Base-by-base conservation (phyloP, 2,113 vertebrate species). In the Balaeniceps rex region DNA sequence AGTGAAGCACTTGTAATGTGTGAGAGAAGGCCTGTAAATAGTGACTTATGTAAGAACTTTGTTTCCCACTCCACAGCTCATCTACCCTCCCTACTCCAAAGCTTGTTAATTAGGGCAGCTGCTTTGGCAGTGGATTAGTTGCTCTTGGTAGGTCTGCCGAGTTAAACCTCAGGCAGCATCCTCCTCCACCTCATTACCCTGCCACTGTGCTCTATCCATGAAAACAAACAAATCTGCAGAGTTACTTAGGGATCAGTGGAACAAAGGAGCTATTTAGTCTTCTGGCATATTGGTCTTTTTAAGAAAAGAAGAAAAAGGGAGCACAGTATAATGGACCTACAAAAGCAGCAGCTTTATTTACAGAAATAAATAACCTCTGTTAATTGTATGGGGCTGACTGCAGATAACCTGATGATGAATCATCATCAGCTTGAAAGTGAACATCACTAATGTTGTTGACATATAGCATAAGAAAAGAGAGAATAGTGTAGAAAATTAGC, bases 71-170 rank as follows among this genome's bases (percentile, higher is more conserved):
- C 33, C 0, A 0, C 36, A 40, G 82, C 33, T 65, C 38, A 25
- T 57, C 71, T 83, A 3, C 60, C 46, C 63, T 65, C 19, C 34
- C 70, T 42, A 1, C 58, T 90, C 65, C 87, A 65, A 12, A 96
- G 74, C 61, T 80, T 33, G n/a, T 85, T 96, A 96, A 97, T 97
- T 97, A 95, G 94, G 91, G 63, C 65, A 88, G 90, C 69, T 55
- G 86, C 94, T 96, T 91, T 96, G 65, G 76, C 60, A 66, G n/a
- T 89, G 76, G 86, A 97, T 94, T 93, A 97, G 69, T 69, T 94
- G 38, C 21, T 76, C 70, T 82, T 81, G 83, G 74, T 92, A 86
- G 36, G 65, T 85, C 88, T 92, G 38, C 3, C 1, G 60, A 90
- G 42, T 84, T 96, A 94, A 93, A 65, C 40, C 77, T 93, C 71